phyloP scores from a whole-genome alignment of 2,888 invertebrate genomes.

The Halictus quadricinctus region DNA sequence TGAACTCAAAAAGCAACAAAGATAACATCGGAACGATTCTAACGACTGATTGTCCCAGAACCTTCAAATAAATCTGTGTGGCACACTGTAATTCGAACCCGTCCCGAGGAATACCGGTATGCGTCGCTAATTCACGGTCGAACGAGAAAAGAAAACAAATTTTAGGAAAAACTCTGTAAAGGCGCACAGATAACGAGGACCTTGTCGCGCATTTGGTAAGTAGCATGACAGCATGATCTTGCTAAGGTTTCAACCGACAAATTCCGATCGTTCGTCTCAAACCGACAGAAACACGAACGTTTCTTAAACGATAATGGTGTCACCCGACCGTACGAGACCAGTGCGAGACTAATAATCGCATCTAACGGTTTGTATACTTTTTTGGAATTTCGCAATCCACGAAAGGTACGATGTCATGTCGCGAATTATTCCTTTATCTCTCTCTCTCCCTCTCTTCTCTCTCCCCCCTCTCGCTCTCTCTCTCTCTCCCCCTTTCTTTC shows the following conservation, averaged over 20 bases:
- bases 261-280: conserved; percentile 39
- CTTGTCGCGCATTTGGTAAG: conserved; percentile 37
- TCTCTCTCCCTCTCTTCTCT: conserved; percentile 12
- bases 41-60: conserved; percentile 5
- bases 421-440: conserved; percentile 55
- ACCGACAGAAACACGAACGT: conserved; percentile 25
- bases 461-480: conserved; percentile 21
- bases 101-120: conserved; percentile 19
- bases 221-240: conserved; percentile 61
- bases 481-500: conserved; percentile 15
- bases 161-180: neutral
- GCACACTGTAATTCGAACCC: conserved; percentile 28
- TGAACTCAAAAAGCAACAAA: neutral
- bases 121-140: conserved; percentile 25
- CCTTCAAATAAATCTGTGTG: conserved; percentile 21
- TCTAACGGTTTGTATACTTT: conserved; percentile 39
- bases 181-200: conserved; percentile 27
- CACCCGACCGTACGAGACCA: conserved; percentile 15
- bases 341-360: conserved; percentile 24
- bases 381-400: conserved; percentile 54
- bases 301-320: conserved; percentile 33
- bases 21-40: neutral
- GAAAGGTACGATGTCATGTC: conserved; percentile 62
- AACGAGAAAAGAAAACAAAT: conserved; percentile 1
- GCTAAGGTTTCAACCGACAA: conserved; percentile 57